Conservation (phyloP, 2,797 vertebrate genomes). For the Antrozous pallidus region DNA sequence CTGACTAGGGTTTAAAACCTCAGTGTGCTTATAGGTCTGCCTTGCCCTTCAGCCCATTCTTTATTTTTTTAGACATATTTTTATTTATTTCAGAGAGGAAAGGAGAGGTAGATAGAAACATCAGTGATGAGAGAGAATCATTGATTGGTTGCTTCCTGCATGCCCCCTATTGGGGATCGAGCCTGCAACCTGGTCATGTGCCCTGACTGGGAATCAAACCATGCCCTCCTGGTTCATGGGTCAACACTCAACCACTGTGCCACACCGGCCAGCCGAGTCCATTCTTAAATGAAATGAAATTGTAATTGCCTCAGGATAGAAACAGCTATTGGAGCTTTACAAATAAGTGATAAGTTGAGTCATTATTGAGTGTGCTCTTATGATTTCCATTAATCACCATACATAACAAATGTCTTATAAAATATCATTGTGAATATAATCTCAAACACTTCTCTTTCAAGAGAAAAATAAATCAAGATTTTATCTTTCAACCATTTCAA, state of each 20-base stretch:
- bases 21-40: not conserved
- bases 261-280: not conserved
- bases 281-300: not conserved
- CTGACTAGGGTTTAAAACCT: not conserved
- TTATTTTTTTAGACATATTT: not conserved
- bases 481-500: slow-evolving; percentile 17
- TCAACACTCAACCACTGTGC: too few relatives aligned
- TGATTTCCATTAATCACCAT: not conserved
- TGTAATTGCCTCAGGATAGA: not conserved
- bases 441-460: slow-evolving; percentile 6
- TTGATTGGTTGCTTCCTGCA: too few relatives aligned
- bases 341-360: not conserved
- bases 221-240: too few relatives aligned
- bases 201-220: too few relatives aligned
- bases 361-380: not conserved
- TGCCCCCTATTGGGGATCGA: too few relatives aligned
- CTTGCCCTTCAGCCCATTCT: not conserved
- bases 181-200: too few relatives aligned
- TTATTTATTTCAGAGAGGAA: too few relatives aligned
- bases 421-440: not conserved
- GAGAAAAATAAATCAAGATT: not conserved
- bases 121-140: too few relatives aligned
- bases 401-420: not conserved
- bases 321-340: not conserved
- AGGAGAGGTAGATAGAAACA: too few relatives aligned